Evolutionary conservation across 1,140 invertebrate species (phyloP), one percentile per base, ranked within the genome.

Genomic region (Mamestra configurata): DNA sequence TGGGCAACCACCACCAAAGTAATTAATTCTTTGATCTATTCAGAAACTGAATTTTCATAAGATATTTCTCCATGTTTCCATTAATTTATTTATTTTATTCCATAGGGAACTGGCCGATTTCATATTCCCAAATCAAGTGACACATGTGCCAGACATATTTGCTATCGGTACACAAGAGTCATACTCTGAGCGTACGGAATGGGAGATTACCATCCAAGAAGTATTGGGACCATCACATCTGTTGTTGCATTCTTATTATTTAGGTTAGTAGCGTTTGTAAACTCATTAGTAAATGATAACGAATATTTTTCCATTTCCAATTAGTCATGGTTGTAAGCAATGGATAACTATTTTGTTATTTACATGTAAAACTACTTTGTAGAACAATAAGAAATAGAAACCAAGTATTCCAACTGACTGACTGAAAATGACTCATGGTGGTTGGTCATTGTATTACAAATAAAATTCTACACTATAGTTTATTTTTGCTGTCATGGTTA

Each of bases 141-240:
- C 98, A 87, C 97, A 97, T 95, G 96, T 99, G 13, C 98, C 98
- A 24, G 98, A 99, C 89, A 97, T 99, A 75, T 97, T 99, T 90
- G 98, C 97, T 4, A 97, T 99, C 88, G 98, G 98, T 20, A 98
- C 98, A 0, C 98, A 99, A 95, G 98, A 99, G 94, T 98, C 98
- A 3, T 97, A 96, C 82, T 97, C 97, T 0, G 98, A 97, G 88
- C 96, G 97, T 79, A 97, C 96, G 53, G 98, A 99, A 92, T 99
- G 98, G 98, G 98, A 99, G 95, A 97, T 98, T 0, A 96, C 96
- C 15, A 94, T 99, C 70, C 98, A 99, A 93, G 98, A 99, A 93
- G 98, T 98, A 1, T 94, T 99, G 49, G 98, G 98, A 11, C 98
- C 98, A 72, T 98, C 98, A 22, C 98, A 99, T 95, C 97, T 99